Evolutionary conservation across 2,797 vertebrate species (phyloP).

Genomic region (Todus mexicanus): DNA sequence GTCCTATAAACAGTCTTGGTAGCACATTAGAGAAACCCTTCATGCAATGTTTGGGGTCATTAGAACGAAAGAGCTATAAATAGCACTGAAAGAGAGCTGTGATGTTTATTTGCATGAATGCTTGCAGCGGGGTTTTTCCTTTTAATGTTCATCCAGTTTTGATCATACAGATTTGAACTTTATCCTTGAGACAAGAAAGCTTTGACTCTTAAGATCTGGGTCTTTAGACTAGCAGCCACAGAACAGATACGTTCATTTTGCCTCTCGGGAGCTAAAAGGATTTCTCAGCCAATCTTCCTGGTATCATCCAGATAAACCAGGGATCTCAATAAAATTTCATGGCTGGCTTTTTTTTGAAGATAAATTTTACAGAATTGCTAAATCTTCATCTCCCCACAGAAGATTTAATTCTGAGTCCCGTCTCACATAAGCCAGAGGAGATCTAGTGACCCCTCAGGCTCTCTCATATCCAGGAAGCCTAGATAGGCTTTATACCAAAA

Average conservation of each 20-base stretch:
- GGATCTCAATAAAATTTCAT: neutral
- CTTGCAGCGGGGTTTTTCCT: neutral
- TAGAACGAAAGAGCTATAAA: slow-evolving; percentile 50
- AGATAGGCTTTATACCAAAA: neutral
- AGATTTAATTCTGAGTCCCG: neutral
- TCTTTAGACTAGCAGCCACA: neutral
- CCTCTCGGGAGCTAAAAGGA: neutral
- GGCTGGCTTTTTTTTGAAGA: neutral
- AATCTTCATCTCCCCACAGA: neutral
- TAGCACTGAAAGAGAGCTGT: slow-evolving; percentile 20
- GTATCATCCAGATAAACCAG: neutral
- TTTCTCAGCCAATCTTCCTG: neutral
- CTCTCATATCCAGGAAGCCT: neutral
- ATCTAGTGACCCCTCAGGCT: neutral
- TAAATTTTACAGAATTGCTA: neutral
- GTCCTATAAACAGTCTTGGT: slow-evolving; percentile 39
- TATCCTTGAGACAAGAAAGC: slow-evolving; percentile 1
- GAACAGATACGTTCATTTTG: neutral
- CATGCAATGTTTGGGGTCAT: slow-evolving; percentile 17
- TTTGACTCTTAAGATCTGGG: neutral
- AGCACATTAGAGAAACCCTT: slow-evolving; percentile 41
- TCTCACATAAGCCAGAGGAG: neutral
- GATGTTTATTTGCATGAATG: slow-evolving; percentile 43
- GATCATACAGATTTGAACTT: neutral
- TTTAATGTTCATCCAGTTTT: slow-evolving; percentile 44